Evolutionary conservation across 2,113 vertebrate species (phyloP), one percentile per base, ranked within the genome.

Genomic region (Macroglossus sobrinus): DNA sequence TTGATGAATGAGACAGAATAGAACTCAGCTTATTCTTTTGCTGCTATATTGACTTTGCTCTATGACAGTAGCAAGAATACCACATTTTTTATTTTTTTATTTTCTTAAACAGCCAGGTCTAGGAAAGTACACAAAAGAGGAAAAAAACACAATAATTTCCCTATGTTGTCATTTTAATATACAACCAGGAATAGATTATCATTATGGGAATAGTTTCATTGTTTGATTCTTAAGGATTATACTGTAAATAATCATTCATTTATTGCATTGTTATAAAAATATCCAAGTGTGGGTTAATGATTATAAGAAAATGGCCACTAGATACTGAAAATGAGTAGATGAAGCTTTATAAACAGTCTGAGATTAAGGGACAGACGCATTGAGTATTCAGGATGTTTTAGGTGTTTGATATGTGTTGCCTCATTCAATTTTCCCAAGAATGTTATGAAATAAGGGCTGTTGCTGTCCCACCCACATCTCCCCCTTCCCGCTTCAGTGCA

Each of bases 1-100:
- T 53, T 97, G 97, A 98, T 97, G 43, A 69, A 96, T 93, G 95
- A 91, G 55, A 55, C 89, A 94, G 87, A 91, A 92, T 69, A 12
- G 68, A 89, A 74, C 78, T 88, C 43, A 78, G 68, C 64, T 93
- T 57, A 74, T 81, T 95, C 93, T 86, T 96, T 89, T 2, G 4
- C 78, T 91, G 38, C 69, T 93, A n/a, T 75, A 84, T 59, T 93
- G 94, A 95, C 93, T 97, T 98, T 89, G 53, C 61, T 93, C 13
- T 85, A 91, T 63, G 68, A 93, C 38, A 91, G 78, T 69, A 76
- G 26, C 57, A 84, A 93, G 68, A 91, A 68, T 22, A 71, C 1
- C 28, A 63, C 33, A 53, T 89, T 94, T 74, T 47, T 69, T 79
- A 13, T 80, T 87, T 91, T 87, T 89, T 79, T 93, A 26, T 86